Conservation (phyloP, 2,113 vertebrate species). For the Gadus chalcogrammus region DNA sequence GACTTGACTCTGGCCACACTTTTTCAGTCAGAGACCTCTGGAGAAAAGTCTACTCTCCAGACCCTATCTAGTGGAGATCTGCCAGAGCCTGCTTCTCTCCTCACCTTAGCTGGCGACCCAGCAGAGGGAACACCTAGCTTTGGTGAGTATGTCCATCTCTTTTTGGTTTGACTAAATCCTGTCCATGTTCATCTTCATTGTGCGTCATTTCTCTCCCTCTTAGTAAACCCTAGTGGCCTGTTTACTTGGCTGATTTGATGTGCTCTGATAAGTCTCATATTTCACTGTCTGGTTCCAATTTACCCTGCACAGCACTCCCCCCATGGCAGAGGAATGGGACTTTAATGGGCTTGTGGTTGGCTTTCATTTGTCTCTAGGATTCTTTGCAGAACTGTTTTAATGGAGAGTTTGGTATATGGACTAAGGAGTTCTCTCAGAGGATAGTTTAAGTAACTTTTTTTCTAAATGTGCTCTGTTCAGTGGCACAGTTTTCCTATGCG, state of each 20-base stretch:
- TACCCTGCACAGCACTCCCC: constrained; percentile 14
- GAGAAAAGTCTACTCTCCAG: constrained; percentile 2
- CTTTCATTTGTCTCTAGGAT: constrained; percentile 16
- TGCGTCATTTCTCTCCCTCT: neutral
- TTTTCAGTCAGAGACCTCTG: neutral
- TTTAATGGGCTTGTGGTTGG: neutral
- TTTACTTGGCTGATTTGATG: constrained; percentile 22
- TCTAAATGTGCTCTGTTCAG: too few relatives aligned
- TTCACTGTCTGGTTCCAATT: constrained; percentile 51
- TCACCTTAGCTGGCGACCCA: neutral
- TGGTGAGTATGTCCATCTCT: constrained; percentile 48
- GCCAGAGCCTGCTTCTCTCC: neutral
- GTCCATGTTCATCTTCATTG: neutral
- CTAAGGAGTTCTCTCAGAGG: too few relatives aligned
- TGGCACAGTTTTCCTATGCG: constrained; percentile 5
- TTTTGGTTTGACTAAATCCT: neutral
- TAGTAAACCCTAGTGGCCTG: constrained; percentile 3
- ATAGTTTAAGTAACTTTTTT: too few relatives aligned
- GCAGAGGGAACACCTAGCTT: constrained; percentile 7
- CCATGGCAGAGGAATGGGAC: neutral
- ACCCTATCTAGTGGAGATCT: constrained; percentile 15
- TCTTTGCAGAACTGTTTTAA: constrained; percentile 25
- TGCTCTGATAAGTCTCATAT: constrained; percentile 25
- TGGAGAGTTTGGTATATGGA: neutral
- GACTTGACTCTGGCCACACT: too few relatives aligned